Percentiles rank a stretch among this genome's conserved stretches.
Evolutionary conservation across 2,113 vertebrate species (phyloP).

Genomic region (Calidris pygmaea): DNA sequence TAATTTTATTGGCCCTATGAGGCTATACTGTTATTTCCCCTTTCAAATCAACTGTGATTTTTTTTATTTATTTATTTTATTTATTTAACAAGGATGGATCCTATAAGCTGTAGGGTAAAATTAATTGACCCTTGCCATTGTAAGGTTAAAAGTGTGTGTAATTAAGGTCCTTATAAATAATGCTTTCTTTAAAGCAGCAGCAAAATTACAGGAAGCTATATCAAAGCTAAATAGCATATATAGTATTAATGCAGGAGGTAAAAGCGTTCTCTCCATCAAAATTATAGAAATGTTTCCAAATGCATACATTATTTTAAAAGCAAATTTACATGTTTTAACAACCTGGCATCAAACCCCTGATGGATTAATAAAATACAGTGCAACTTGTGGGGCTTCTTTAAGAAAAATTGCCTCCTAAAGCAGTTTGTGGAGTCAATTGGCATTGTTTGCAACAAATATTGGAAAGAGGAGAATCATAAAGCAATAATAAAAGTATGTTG

Average conservation of each 20-base stretch:
- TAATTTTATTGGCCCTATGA: slow-evolving; percentile 89
- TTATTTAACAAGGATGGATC: slow-evolving; percentile 58
- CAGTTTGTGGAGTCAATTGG: not conserved
- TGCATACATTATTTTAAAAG: not conserved
- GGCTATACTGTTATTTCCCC: slow-evolving; percentile 76
- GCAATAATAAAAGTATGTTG: not conserved
- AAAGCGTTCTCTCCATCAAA: not conserved
- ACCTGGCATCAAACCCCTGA: not conserved
- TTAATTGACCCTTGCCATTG: slow-evolving; percentile 47
- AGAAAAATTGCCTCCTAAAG: not conserved
- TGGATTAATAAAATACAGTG: not conserved
- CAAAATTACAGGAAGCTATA: not conserved
- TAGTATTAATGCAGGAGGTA: not conserved
- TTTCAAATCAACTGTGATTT: slow-evolving; percentile 62
- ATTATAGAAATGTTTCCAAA: not conserved
- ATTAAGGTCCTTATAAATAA: slow-evolving; percentile 46
- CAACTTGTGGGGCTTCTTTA: not conserved
- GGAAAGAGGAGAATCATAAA: not conserved
- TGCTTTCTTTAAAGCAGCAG: not conserved
- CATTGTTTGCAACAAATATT: not conserved
- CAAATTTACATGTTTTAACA: not conserved
- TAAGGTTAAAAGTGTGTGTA: slow-evolving; percentile 36
- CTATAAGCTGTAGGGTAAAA: slow-evolving; percentile 44
- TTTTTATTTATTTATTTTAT: slow-evolving; percentile 43
- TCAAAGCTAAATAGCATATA: not conserved